Conservation (phyloP, 1,140 invertebrate species). For the Panagrolaimus sp. region DNA sequence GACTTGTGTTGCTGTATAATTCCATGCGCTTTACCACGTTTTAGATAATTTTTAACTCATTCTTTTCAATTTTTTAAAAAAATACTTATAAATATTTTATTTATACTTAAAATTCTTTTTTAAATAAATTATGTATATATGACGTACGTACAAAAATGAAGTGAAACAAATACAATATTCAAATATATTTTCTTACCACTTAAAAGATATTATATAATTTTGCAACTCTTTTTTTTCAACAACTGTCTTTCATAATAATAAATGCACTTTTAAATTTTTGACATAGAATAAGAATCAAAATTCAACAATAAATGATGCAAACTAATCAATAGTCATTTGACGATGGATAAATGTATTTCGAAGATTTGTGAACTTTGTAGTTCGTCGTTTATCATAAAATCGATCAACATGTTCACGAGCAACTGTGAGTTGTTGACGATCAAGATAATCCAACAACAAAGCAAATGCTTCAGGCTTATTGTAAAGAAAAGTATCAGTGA, state of each 20-base stretch:
- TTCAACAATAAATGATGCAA: background rate
- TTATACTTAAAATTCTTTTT: too few species aligned
- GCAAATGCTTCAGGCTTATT: constrained; percentile 34
- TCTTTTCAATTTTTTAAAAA: too few species aligned
- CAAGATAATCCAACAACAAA: constrained; percentile 39
- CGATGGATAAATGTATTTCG: constrained; percentile 10
- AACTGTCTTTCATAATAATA: too few species aligned
- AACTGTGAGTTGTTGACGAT: constrained; percentile 22
- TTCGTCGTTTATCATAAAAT: constrained; percentile 26
- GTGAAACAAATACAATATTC: too few species aligned
- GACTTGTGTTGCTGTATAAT: constrained; percentile 2
- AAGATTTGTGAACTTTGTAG: constrained; percentile 3
- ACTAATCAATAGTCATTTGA: constrained; percentile 12
- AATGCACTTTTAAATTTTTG: too few species aligned
- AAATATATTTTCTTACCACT: too few species aligned
- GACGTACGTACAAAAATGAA: too few species aligned
- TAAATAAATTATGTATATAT: too few species aligned
- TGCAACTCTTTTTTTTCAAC: too few species aligned
- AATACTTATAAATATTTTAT: too few species aligned
- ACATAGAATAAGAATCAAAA: background rate
- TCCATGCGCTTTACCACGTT: constrained; percentile 4
- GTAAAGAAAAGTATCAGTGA: constrained; percentile 35
- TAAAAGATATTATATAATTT: too few species aligned
- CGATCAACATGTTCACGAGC: constrained; percentile 37
- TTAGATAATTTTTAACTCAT: background rate